phyloP scores from a whole-genome alignment of 1,140 invertebrate species.

The Hycleus phaleratus region DNA sequence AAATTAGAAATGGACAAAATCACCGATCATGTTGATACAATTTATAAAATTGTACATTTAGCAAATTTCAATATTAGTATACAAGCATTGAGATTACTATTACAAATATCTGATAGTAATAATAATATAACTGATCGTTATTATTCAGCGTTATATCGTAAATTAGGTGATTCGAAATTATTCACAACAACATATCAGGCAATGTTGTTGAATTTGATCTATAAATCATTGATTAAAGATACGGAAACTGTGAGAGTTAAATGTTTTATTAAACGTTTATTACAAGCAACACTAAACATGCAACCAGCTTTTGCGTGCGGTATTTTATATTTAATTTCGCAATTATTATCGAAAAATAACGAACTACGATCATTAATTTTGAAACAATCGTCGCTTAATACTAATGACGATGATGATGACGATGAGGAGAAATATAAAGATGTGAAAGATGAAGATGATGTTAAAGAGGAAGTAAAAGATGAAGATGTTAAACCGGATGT shows the following conservation, averaged over 20 bases:
- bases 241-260: slow-evolving; percentile 58
- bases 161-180: slow-evolving; percentile 72
- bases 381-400: slow-evolving; percentile 14
- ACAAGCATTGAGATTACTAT: slow-evolving; percentile 79
- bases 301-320: slow-evolving; percentile 62
- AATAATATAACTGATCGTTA: slow-evolving; percentile 46
- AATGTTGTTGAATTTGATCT: slow-evolving; percentile 81
- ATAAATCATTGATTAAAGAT: slow-evolving; percentile 78
- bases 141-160: slow-evolving; percentile 68
- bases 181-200: slow-evolving; percentile 66
- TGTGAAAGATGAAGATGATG: slow-evolving; percentile 31
- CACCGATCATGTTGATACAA: slow-evolving; percentile 65
- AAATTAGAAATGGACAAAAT: slow-evolving; percentile 52
- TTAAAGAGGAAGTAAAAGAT: slow-evolving; percentile 17
- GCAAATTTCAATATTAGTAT: slow-evolving; percentile 75
- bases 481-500: slow-evolving; percentile 23
- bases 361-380: slow-evolving; percentile 26
- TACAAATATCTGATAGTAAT: slow-evolving; percentile 65
- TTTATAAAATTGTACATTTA: slow-evolving; percentile 85
- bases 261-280: slow-evolving; percentile 83
- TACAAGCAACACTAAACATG: slow-evolving; percentile 63
- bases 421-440: slow-evolving; percentile 49
- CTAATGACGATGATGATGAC: slow-evolving; percentile 33
- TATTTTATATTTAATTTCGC: slow-evolving; percentile 71
- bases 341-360: slow-evolving; percentile 46